Percentiles rank a stretch among this genome's conserved stretches.
These are phyloP conservation scores for Osmoderma eremita DNA, from an alignment of 2,888 invertebrate genomes.

Conservation along the genomic window DNA sequence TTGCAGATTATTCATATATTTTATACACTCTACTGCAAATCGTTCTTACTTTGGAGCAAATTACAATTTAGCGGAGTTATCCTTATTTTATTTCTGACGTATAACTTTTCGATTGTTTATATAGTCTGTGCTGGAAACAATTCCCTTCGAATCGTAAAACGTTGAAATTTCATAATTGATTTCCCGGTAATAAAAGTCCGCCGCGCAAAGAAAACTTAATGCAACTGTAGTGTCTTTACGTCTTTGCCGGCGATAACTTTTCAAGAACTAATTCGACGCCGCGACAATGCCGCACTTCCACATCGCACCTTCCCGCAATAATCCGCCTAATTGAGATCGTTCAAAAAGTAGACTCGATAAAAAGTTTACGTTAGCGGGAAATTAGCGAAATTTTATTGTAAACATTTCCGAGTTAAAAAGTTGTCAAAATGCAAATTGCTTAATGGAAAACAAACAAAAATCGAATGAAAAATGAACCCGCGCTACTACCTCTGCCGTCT, in stretches of 20 bases:
- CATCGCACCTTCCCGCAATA: conserved; percentile 21
- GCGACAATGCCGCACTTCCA: conserved; percentile 16
- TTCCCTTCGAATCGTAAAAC: neutral
- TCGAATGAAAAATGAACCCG: conserved; percentile 21
- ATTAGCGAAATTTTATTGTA: conserved; percentile 34
- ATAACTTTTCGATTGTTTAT: no score
- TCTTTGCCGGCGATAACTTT: conserved; percentile 9
- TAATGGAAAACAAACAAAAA: conserved; percentile 37
- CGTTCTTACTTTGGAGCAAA: no score
- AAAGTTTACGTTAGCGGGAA: conserved; percentile 33
- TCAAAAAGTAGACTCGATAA: conserved; percentile 29
- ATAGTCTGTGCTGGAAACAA: neutral
- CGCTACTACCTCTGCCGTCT: neutral
- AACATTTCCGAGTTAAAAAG: conserved; percentile 29
- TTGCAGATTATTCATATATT: no score
- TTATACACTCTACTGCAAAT: no score
- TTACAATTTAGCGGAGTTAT: no score
- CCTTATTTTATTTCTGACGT: no score
- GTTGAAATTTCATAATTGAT: conserved; percentile 21
- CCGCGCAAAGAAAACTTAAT: conserved; percentile 10
- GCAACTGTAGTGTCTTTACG: conserved; percentile 32
- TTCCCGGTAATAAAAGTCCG: conserved; percentile 24
- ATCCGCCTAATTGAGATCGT: conserved; percentile 28
- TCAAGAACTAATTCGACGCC: conserved; percentile 24
- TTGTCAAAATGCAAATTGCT: conserved; percentile 37